Evolutionary conservation across 1,140 invertebrate species (phyloP).

Genomic region (Trachymyrmex septentrionalis): DNA sequence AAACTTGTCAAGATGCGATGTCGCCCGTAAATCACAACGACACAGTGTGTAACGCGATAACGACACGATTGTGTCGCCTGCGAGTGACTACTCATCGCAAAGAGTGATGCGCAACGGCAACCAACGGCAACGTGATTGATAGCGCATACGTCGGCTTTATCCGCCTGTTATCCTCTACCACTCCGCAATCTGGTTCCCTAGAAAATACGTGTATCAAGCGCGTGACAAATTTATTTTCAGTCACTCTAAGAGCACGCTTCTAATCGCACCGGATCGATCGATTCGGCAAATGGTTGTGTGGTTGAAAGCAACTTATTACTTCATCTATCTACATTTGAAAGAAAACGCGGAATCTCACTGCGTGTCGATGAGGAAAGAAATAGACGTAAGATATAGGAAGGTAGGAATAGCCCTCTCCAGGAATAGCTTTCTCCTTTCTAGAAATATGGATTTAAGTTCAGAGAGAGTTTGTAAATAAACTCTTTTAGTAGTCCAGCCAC

Average conservation of each 20-base stretch:
- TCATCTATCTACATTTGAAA: background rate
- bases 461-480: conserved; percentile 25
- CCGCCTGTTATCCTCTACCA: conserved; percentile 57
- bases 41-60: conserved; percentile 59
- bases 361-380: background rate
- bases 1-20: conserved; percentile 60
- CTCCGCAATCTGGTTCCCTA: conserved; percentile 43
- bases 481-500: conserved; percentile 1
- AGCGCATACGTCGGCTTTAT: conserved; percentile 62
- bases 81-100: conserved; percentile 63
- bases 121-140: conserved; percentile 61
- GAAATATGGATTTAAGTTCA: conserved; percentile 19
- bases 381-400: background rate
- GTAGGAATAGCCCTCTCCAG: background rate
- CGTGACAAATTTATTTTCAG: conserved; percentile 57
- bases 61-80: conserved; percentile 62
- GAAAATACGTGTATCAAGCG: conserved; percentile 46
- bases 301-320: background rate
- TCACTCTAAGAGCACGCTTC: conserved; percentile 10
- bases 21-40: conserved; percentile 55
- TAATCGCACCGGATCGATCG: conserved; percentile 25
- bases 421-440: background rate
- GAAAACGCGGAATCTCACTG: background rate
- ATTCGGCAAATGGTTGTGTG: background rate
- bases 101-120: conserved; percentile 58